Evolutionary conservation across 2,113 vertebrate species (phyloP).

Genomic region (Lophius piscatorius): DNA sequence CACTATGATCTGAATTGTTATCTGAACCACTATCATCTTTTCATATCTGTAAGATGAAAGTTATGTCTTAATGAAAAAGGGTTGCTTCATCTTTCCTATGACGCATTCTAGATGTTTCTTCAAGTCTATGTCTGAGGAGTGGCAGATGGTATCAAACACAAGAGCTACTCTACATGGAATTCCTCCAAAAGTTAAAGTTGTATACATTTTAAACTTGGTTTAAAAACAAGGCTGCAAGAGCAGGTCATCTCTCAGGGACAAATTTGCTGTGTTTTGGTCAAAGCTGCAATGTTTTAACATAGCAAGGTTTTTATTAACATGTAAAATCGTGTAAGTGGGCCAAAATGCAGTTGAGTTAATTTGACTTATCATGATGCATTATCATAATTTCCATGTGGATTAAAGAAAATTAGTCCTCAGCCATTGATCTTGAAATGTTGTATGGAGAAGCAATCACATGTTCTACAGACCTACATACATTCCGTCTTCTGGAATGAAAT

Average conservation of each 20-base stretch:
- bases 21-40: conserved; percentile 8
- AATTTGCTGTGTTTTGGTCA: background rate
- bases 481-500: background rate
- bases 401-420: background rate
- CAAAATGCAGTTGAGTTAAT: background rate
- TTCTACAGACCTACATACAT: background rate
- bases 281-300: background rate
- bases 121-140: conserved; percentile 4
- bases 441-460: background rate
- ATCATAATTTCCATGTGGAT: background rate
- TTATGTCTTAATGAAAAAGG: conserved; percentile 1
- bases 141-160: conserved; percentile 18
- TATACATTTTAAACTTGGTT: too few species aligned
- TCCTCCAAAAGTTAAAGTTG: background rate
- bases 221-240: too few species aligned
- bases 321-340: background rate
- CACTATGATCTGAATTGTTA: background rate
- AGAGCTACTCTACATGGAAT: conserved; percentile 5
- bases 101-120: conserved; percentile 20
- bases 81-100: conserved; percentile 31
- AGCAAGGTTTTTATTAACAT: background rate
- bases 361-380: background rate
- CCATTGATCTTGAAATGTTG: background rate
- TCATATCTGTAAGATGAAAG: conserved; percentile 25
- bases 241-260: background rate